Percentiles rank a stretch among this genome's conserved stretches.
Evolutionary conservation across 2,113 vertebrate genomes (phyloP).

Genomic region (Rhodinocichla rosea): DNA sequence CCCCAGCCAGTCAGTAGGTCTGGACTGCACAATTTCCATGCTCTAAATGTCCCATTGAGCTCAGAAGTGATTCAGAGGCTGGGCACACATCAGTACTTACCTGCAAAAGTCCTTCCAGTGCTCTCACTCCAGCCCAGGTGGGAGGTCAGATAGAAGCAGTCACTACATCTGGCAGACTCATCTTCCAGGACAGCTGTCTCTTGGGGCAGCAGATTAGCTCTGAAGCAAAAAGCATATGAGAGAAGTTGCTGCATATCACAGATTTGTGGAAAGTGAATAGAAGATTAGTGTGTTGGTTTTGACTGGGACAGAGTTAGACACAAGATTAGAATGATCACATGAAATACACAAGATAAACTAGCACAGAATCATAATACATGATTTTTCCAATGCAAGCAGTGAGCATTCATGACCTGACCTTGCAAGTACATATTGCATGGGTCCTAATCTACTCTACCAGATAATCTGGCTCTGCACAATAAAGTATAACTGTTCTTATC

Average conservation of each 20-base stretch:
- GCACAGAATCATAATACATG: not conserved
- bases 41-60: not conserved
- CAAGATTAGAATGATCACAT: not conserved
- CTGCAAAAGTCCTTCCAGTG: not conserved
- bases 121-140: not conserved
- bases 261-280: not conserved
- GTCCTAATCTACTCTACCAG: not conserved
- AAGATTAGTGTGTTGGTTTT: not conserved
- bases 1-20: not conserved
- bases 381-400: not conserved
- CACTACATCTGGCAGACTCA: not conserved
- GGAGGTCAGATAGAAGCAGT: not conserved
- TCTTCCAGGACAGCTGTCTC: not conserved
- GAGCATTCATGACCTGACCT: not conserved
- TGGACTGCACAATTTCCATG: fast-evolving
- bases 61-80: not conserved
- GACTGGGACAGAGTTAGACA: not conserved
- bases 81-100: not conserved
- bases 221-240: not conserved
- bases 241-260: not conserved
- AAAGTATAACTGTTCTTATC: not conserved
- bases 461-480: not conserved
- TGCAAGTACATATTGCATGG: not conserved
- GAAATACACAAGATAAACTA: not conserved
- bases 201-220: not conserved